A percentile compares a stretch with the other conserved stretches of the same genome.
phyloP scores from a whole-genome alignment of 2,888 invertebrate species.

The Eulithis prunata region DNA sequence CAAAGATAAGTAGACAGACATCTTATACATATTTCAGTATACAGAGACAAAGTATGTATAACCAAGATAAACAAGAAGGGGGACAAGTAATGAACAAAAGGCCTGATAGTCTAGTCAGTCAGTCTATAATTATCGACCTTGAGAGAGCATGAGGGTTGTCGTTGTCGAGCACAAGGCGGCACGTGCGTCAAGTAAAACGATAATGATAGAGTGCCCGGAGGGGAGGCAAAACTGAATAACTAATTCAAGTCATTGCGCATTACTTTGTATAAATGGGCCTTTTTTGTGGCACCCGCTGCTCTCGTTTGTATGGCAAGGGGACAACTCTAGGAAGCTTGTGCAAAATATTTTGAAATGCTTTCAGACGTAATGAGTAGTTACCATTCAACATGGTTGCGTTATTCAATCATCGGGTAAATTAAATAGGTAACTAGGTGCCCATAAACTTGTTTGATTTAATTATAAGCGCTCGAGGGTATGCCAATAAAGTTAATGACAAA shows the following conservation, averaged over 20 bases:
- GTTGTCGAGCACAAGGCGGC: conserved; percentile 66
- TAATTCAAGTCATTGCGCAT: conserved; percentile 81
- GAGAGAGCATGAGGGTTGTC: conserved; percentile 68
- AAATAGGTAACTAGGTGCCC: conserved; percentile 27
- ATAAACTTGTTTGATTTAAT: conserved; percentile 44
- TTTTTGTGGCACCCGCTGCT: conserved; percentile 71
- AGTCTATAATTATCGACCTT: conserved; percentile 77
- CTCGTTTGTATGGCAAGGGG: conserved; percentile 50
- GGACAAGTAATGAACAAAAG: conserved; percentile 60
- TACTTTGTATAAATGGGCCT: conserved; percentile 64
- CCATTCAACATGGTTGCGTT: conserved; percentile 39
- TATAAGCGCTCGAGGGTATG: conserved; percentile 41
- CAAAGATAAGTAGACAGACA: conserved; percentile 31
- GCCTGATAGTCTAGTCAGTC: conserved; percentile 47
- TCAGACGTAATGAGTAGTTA: conserved; percentile 39
- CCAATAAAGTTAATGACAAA: conserved; percentile 46
- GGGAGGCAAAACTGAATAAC: conserved; percentile 81
- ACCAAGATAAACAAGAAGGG: conserved; percentile 51
- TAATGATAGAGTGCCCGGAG: conserved; percentile 81
- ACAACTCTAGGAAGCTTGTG: conserved; percentile 62
- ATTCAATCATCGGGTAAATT: conserved; percentile 13
- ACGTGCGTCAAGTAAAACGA: conserved; percentile 78
- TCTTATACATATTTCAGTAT: conserved; percentile 27
- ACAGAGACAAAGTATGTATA: conserved; percentile 47
- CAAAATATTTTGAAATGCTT: conserved; percentile 63